Base-by-base conservation (phyloP, 2,797 vertebrate species). In the Scolopax bukidnonensis region DNA sequence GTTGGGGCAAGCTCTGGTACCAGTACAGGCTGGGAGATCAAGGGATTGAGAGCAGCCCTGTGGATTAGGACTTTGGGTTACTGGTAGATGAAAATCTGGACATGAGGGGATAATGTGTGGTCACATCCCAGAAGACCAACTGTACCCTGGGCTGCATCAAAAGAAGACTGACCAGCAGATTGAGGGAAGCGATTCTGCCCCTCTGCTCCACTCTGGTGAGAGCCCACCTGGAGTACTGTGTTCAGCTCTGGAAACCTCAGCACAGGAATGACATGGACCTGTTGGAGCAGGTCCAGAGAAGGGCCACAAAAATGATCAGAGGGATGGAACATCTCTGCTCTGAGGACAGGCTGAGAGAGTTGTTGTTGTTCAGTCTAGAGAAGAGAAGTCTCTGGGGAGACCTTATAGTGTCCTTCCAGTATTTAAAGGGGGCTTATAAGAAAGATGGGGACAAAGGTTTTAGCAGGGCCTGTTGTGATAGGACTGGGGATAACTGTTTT, bases 151-250 rank as follows among this genome's bases (percentile, higher is more conserved):
- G 40, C 51, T 75, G 8, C 18, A 50, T 45, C 33, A 6, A 33
- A 33, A 71, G 43, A 7, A 64, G 45, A 0, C 0, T 18, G 25
- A 12, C 12, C 38, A 63, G 54, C 28, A 64, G 18, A 23, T 4
- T 0, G 0, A 81, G 47, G 27, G 15, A 61, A 12, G 36, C 2
- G 24, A 27, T 57, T 57, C n/a, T 57, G 1, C 18, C 56, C 50
- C 25, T 40, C 27, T 83, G 0, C 28, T 76, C 30, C 0, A 0
- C 3, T 23, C 56, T 40, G 3, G 2, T 74, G 54, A 61, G 38
- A 60, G 13, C n/a, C 8, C n/a, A n/a, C 45, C 33, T 6, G 3
- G 0, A n/a, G 11, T 11, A 1, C 11, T 57, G 43, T 2, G 2
- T 67, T 16, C 41, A 32, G 27, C n/a, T 56, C 47, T 36, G 25